Conservation (phyloP, 2,888 invertebrate genomes). For the Sphinx pinastri region DNA sequence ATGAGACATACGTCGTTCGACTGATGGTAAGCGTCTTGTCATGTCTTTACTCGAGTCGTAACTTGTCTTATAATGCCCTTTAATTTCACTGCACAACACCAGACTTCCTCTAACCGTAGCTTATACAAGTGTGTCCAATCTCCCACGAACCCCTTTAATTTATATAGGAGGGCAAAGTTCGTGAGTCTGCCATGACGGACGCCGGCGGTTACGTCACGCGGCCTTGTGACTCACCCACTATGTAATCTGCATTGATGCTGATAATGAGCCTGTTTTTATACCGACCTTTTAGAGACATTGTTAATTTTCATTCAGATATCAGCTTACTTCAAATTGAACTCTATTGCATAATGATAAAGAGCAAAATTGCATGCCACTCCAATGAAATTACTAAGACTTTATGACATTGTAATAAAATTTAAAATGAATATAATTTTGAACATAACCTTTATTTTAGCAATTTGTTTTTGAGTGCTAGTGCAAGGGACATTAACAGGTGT, state of each 20-base stretch:
- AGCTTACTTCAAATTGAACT: not conserved
- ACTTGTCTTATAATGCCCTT: too few relatives aligned
- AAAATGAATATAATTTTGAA: not conserved
- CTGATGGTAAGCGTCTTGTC: too few relatives aligned
- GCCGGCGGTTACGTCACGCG: conserved; percentile 48
- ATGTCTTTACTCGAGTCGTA: too few relatives aligned
- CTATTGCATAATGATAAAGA: not conserved
- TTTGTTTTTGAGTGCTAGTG: not conserved
- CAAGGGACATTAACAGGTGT: not conserved
- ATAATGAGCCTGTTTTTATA: conserved; percentile 29
- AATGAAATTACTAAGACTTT: not conserved
- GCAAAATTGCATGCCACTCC: not conserved
- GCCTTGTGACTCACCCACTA: conserved; percentile 49
- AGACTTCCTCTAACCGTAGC: not conserved
- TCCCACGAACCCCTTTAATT: not conserved
- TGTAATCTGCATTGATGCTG: conserved; percentile 27
- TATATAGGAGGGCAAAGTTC: conserved; percentile 49
- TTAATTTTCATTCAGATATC: not conserved
- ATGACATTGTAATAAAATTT: not conserved
- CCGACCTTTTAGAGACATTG: conserved; percentile 2
- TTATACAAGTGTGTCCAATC: not conserved
- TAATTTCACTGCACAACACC: not conserved
- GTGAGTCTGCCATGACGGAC: conserved; percentile 55
- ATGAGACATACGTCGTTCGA: too few relatives aligned
- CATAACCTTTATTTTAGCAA: not conserved